Percentiles rank a stretch among this genome's conserved stretches.
Evolutionary conservation across 2,888 invertebrate genomes (phyloP).

Genomic region (Sclerodermus sp.): DNA sequence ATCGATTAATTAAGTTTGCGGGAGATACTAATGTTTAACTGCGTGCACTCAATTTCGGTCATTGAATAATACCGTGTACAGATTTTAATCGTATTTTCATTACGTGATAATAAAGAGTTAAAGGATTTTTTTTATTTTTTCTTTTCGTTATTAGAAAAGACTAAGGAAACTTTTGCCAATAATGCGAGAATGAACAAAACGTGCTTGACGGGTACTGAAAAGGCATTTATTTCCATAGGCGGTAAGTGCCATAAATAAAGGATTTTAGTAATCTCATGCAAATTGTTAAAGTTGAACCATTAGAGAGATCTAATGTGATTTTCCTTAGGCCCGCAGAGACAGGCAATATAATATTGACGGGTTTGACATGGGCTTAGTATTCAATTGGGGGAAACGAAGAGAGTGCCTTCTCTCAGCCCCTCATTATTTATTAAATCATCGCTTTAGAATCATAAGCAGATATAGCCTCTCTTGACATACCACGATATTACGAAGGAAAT

Average conservation of each 20-base stretch:
- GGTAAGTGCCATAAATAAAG: conserved; percentile 28
- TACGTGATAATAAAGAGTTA: too few relatives aligned
- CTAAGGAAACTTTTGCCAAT: too few relatives aligned
- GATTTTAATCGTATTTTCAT: too few relatives aligned
- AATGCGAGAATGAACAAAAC: conserved; percentile 14
- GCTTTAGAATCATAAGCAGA: conserved; percentile 19
- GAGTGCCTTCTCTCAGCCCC: conserved; percentile 18
- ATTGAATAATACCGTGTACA: too few relatives aligned
- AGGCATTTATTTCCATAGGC: conserved; percentile 41
- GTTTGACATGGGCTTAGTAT: conserved; percentile 39
- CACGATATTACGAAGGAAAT: background rate
- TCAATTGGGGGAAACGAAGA: conserved; percentile 25
- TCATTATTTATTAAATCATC: conserved; percentile 43
- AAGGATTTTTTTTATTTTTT: too few relatives aligned
- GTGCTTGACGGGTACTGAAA: conserved; percentile 18
- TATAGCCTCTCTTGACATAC: too few relatives aligned
- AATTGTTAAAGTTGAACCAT: conserved; percentile 51
- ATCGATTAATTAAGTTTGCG: too few relatives aligned
- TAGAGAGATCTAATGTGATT: conserved; percentile 46
- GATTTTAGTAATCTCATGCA: conserved; percentile 49
- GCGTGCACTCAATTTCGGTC: too few relatives aligned
- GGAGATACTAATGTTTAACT: too few relatives aligned
- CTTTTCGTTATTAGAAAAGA: too few relatives aligned
- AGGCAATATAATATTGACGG: conserved; percentile 46
- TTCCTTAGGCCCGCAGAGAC: conserved; percentile 31